Evolutionary conservation across 2,888 invertebrate species (phyloP), one percentile per base, ranked within the genome.

Genomic region (Nipponacmea schrenckii): DNA sequence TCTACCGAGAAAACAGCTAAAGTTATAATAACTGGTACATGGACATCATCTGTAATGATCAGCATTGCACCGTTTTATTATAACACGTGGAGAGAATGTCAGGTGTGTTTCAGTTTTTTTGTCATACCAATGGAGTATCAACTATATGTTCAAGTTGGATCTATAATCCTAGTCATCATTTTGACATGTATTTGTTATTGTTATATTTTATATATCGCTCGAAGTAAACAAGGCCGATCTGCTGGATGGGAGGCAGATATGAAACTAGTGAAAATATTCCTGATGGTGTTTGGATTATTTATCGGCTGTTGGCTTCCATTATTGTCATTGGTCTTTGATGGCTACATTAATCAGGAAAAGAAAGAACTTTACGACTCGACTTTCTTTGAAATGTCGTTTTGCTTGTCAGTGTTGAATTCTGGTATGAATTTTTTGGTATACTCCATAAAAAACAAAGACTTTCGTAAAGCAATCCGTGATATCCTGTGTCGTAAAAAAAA

Each of bases 211-310:
- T 44, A 26, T 10, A 66, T 39, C 27, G 50, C 50, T 15, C n/a
- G 50, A 7, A 26, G 48, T 26, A 15, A 20, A 24, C 20, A 20
- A 56, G 26, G 15, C 12, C n/a, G 17, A 31, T n/a, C 24, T n/a
- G n/a, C n/a, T 12, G n/a, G 26, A n/a, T 14, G 4, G 10, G 48
- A 17, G 24, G 24, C 20, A 24, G 56, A 56, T 24, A 10, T 56
- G 27, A 50, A 56, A 17, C 50, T 68, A 17, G 26, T 69, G 14
- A 69, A 69, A 26, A 24, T 63, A 17, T 69, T 69, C 44, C 17
- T 69, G 56, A n/a, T 50, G 5, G 69, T 69, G 45, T 69, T 69
- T n/a, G 63, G 62, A 15, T 24, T 69, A 15, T 69, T 69, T 44
- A n/a, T 44, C 44, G n/a, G 27, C n/a, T 69, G 62, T 50, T 69